phyloP scores from a whole-genome alignment of 2,888 invertebrate species.

The Melanostoma mellinum region DNA sequence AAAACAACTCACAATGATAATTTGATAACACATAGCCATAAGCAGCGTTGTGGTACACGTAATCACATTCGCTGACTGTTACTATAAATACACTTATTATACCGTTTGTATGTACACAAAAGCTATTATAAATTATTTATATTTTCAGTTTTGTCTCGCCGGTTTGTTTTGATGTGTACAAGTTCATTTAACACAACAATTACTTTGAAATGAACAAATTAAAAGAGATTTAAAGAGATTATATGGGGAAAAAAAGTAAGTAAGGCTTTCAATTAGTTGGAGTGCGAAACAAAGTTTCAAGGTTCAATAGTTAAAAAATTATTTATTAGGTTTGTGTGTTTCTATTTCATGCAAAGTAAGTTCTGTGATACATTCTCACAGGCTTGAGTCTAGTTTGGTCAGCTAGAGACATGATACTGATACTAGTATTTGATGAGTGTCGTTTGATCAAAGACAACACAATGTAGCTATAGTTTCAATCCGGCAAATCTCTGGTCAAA shows the following conservation, averaged over 20 bases:
- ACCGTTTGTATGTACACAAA: not conserved
- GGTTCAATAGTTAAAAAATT: too few relatives aligned
- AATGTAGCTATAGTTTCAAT: too few relatives aligned
- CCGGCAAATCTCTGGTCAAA: too few relatives aligned
- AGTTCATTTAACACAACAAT: conserved; percentile 20
- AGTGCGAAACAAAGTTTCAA: too few relatives aligned
- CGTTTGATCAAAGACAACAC: too few relatives aligned
- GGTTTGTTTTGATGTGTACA: conserved; percentile 21
- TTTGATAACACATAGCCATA: conserved; percentile 28
- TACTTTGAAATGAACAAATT: conserved; percentile 16
- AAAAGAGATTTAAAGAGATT: not conserved
- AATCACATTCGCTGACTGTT: conserved; percentile 20
- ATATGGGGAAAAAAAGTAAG: not conserved
- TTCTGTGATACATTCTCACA: too few relatives aligned
- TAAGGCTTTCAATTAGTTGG: not conserved
- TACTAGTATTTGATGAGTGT: too few relatives aligned
- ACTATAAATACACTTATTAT: conserved; percentile 8
- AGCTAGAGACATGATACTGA: too few relatives aligned
- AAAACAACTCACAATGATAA: not conserved
- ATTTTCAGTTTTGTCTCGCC: conserved; percentile 1
- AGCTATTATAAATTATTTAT: conserved; percentile 13
- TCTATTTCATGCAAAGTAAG: too few relatives aligned
- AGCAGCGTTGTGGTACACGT: not conserved
- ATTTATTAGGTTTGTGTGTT: too few relatives aligned
- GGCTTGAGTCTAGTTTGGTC: too few relatives aligned